A percentile compares a stretch with the other conserved stretches of the same genome.
phyloP scores from a whole-genome alignment of 64 coral and sea anemone genomes.

The Montipora sp. region DNA sequence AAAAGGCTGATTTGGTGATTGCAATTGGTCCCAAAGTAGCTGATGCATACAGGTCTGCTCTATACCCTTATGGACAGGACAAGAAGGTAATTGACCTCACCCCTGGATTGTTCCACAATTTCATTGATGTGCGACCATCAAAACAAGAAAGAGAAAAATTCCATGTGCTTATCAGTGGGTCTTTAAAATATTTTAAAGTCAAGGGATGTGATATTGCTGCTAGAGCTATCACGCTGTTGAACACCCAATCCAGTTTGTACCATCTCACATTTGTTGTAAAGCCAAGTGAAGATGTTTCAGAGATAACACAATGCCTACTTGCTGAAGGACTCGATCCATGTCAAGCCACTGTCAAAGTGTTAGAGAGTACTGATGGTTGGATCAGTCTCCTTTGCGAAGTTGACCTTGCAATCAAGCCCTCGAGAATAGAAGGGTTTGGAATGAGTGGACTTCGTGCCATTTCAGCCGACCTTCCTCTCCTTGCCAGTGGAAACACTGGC shows the following conservation, averaged over 20 bases:
- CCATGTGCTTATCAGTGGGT: conserved; percentile 7
- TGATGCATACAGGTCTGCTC: not conserved
- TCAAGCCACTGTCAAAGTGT: not conserved
- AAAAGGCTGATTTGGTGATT: conserved; percentile 16
- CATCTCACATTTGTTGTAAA: conserved; percentile 20
- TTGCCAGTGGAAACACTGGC: conserved; percentile 8
- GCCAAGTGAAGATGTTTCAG: conserved; percentile 4
- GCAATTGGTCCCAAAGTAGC: conserved; percentile 38
- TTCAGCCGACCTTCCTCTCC: conserved; percentile 23
- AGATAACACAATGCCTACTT: conserved; percentile 1
- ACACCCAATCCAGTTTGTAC: not conserved
- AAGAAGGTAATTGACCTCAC: conserved; percentile 26
- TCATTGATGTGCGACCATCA: not conserved
- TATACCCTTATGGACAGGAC: not conserved
- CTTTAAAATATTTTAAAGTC: conserved; percentile 21
- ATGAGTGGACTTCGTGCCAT: conserved; percentile 39
- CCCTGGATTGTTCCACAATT: conserved; percentile 9
- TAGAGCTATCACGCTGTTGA: not conserved
- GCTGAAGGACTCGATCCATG: not conserved
- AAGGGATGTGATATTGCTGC: conserved; percentile 44
- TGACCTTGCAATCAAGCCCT: conserved; percentile 38
- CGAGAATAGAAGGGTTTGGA: conserved; percentile 33
- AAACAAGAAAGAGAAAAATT: conserved; percentile 1
- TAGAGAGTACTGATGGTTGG: conserved; percentile 3
- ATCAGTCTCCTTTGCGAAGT: not conserved